phyloP scores from a whole-genome alignment of 2,113 vertebrate species.

The Tor tambroides region DNA sequence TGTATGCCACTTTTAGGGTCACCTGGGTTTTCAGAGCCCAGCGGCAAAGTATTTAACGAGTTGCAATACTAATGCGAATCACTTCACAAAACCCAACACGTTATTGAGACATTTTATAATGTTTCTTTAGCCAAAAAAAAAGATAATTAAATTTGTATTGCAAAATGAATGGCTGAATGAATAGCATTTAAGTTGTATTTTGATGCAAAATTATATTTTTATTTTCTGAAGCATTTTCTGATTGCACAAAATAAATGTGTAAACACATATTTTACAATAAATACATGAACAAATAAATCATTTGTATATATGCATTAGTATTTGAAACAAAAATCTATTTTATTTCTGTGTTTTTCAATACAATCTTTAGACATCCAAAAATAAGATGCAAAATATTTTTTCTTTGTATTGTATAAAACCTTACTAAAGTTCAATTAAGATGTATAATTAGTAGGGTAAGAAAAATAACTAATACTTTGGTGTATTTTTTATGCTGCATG shows the following conservation, averaged over 20 bases:
- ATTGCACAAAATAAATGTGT: too few relatives aligned
- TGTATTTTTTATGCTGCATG: background rate
- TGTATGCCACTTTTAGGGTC: background rate
- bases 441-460: background rate
- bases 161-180: too few relatives aligned
- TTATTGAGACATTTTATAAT: background rate
- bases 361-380: background rate
- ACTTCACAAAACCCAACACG: background rate
- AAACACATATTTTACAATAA: background rate
- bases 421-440: background rate
- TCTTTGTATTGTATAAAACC: background rate
- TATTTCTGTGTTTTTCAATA: background rate
- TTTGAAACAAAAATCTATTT: too few relatives aligned
- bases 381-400: too few relatives aligned
- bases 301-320: too few relatives aligned
- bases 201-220: too few relatives aligned
- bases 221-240: too few relatives aligned
- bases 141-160: too few relatives aligned
- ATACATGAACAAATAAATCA: background rate
- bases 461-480: background rate
- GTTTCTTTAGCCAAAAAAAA: background rate
- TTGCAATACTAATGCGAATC: background rate
- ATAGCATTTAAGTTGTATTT: too few relatives aligned
- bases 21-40: background rate
- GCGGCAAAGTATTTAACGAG: background rate